Base-by-base conservation (phyloP, 2,797 vertebrate genomes). In the Rhinophrynus dorsalis region DNA sequence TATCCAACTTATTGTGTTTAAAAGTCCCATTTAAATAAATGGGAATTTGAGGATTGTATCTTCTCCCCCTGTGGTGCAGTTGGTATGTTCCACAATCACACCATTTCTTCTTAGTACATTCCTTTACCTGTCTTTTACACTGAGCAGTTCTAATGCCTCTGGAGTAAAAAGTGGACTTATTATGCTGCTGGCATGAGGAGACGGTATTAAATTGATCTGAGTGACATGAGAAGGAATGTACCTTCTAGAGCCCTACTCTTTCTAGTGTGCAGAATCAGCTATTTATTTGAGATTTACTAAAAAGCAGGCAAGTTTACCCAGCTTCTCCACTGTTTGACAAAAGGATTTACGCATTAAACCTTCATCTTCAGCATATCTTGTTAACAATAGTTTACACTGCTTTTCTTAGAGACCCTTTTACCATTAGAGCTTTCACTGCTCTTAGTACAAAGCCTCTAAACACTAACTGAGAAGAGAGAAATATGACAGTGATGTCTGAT, bases 291-390 rank as follows among this genome's bases (percentile, higher is more conserved):
- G 56, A 60, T 26, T 40, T 21, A 8, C 60, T 61, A 44, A 62
- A 47, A 70, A 9, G 37, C 30, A 29, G 37, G 37, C 35, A 18
- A 21, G 58, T 71, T 71, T 72, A 50, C 60, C 32, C 18, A 57
- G 18, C 52, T 57, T 56, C 29, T 48, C 5, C 5, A 29, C 5
- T 72, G 44, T 72, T 72, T 72, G 37, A 57, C 51, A 26, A 72
- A 64, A n/a, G 52, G 68, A 57, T 70, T 70, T 70, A 38, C 17
- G 32, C 42, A 48, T 68, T 45, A 61, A 45, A 66, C 24, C 35
- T 55, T 18, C 35, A 38, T 44, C 26, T 54, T 50, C 24, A n/a
- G 12, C 4, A 15, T 27, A 3, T 15, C 21, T 15, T 12, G 1
- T 13, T 32, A 21, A 55, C 47, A 62, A 61, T 52, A 24, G 57